Conservation (phyloP, 2,888 invertebrate genomes). For the Athalia cordata region DNA sequence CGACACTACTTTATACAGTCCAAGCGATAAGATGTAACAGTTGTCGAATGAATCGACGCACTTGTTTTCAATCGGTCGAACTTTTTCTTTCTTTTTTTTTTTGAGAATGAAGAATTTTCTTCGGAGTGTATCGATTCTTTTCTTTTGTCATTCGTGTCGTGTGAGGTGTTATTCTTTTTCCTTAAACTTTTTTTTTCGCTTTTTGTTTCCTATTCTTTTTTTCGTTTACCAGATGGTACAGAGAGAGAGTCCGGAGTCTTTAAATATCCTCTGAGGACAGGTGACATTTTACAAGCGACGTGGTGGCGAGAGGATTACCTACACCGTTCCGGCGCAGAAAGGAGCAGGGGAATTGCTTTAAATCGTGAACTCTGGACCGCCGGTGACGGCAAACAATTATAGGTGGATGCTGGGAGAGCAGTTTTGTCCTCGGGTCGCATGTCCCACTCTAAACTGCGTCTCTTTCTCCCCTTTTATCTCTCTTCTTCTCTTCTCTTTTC, state of each 20-base stretch:
- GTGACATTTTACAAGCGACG: constrained; percentile 33
- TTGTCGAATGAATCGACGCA: too few relatives aligned
- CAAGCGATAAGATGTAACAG: too few relatives aligned
- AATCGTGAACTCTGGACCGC: constrained; percentile 36
- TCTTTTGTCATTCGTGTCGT: too few relatives aligned
- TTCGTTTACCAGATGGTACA: neutral
- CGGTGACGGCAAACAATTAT: constrained; percentile 40
- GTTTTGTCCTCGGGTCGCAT: constrained; percentile 39
- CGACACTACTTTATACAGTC: too few relatives aligned
- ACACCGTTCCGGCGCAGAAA: neutral
- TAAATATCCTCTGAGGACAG: constrained; percentile 31
- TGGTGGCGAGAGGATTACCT: constrained; percentile 24
- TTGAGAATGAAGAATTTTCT: too few relatives aligned
- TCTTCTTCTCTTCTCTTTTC: neutral
- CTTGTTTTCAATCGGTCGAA: too few relatives aligned
- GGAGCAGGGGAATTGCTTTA: constrained; percentile 37
- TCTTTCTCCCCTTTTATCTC: neutral
- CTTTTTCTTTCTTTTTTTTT: too few relatives aligned
- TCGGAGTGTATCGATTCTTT: too few relatives aligned
- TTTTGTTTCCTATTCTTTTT: neutral
- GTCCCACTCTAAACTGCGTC: constrained; percentile 1
- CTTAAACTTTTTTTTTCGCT: too few relatives aligned
- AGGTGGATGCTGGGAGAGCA: constrained; percentile 30
- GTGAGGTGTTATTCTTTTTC: too few relatives aligned
- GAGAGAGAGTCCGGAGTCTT: constrained; percentile 9